Percentiles rank a stretch among this genome's conserved stretches.
These are phyloP conservation scores for Folsomia manolachei DNA, from an alignment of 2,888 invertebrate genomes.

Conservation along the genomic window DNA sequence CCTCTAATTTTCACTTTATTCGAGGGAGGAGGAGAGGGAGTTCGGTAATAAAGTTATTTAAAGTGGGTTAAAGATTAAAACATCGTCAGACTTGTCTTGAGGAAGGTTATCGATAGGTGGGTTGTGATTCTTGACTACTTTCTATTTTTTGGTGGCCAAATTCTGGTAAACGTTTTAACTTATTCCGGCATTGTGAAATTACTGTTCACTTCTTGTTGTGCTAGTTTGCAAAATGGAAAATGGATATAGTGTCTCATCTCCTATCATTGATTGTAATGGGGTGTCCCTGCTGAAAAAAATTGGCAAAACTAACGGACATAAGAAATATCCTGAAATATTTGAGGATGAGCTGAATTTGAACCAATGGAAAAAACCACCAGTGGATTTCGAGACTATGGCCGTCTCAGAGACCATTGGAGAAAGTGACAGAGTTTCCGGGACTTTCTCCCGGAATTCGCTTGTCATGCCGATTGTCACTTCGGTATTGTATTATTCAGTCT, in stretches of 20 bases:
- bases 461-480: slow-evolving; percentile 48
- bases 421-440: slow-evolving; percentile 29
- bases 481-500: too few species aligned
- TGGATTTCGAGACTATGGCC: slow-evolving; percentile 46
- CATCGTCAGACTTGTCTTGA: neutral
- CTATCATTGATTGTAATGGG: slow-evolving; percentile 33
- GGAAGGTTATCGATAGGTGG: neutral
- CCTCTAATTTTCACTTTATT: neutral
- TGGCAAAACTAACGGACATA: neutral
- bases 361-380: slow-evolving; percentile 43
- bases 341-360: slow-evolving; percentile 26
- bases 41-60: neutral
- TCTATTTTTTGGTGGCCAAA: too few species aligned
- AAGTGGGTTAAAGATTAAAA: neutral
- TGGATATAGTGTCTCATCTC: neutral
- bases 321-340: slow-evolving; percentile 28
- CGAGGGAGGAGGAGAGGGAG: neutral
- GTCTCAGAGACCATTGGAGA: slow-evolving; percentile 43
- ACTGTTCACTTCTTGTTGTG: neutral
- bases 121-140: too few species aligned
- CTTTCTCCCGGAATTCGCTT: slow-evolving; percentile 42
- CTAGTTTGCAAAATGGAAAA: neutral
- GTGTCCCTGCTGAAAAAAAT: slow-evolving; percentile 15
- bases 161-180: too few species aligned
- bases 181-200: too few species aligned